Percentiles rank a stretch among this genome's conserved stretches.
Conservation (phyloP, 2,113 vertebrate genomes). For the Entelurus aequoreus region DNA sequence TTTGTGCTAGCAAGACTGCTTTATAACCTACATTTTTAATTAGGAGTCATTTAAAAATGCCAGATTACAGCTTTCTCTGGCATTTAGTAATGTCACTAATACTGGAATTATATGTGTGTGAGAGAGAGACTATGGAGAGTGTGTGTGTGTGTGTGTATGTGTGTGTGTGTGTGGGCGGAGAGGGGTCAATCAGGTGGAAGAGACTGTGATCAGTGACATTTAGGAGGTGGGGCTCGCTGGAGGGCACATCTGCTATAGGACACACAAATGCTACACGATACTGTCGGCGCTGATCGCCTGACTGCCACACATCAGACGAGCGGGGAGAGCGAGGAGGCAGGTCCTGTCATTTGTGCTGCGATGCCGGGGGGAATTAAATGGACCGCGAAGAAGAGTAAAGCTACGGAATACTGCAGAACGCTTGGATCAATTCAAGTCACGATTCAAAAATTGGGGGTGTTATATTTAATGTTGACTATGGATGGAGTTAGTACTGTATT, state of each 20-base stretch:
- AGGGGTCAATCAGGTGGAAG: conserved; percentile 58
- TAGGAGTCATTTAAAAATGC: conserved; percentile 27
- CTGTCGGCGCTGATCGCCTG: conserved; percentile 55
- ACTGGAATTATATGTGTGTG: conserved; percentile 2
- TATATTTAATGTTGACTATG: no score
- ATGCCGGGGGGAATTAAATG: background rate
- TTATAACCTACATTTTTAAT: conserved; percentile 22
- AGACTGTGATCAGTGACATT: conserved; percentile 68
- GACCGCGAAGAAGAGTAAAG: background rate
- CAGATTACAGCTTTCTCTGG: conserved; percentile 24
- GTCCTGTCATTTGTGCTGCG: background rate
- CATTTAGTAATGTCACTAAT: conserved; percentile 37
- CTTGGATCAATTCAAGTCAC: no score
- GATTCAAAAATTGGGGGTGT: no score
- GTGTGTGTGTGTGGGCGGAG: conserved; percentile 1
- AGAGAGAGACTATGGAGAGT: no score
- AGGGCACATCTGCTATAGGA: conserved; percentile 51
- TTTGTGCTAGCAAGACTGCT: conserved; percentile 13
- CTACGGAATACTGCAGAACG: no score
- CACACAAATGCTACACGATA: conserved; percentile 15
- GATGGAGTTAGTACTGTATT: no score
- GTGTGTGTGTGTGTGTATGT: background rate
- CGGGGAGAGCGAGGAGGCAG: conserved; percentile 17
- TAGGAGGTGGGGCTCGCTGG: conserved; percentile 52
- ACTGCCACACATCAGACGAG: conserved; percentile 37